phyloP scores from a whole-genome alignment of 1,140 invertebrate genomes.

The Archivesica marissinica region DNA sequence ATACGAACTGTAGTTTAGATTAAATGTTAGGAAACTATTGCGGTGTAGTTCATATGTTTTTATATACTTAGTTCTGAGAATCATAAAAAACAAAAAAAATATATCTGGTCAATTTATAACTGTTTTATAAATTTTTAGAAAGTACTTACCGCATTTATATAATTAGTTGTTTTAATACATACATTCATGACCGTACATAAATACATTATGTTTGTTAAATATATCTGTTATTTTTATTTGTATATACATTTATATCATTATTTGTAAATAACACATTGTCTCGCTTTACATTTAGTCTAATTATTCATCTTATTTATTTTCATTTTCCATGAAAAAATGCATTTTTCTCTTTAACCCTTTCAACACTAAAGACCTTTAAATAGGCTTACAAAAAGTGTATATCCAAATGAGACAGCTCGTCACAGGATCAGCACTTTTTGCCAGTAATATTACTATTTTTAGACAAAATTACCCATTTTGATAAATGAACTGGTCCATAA shows the following conservation, averaged over 20 bases:
- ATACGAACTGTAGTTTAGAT: too few species aligned
- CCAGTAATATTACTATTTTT: too few species aligned
- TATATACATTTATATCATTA: not conserved
- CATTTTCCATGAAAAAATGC: not conserved
- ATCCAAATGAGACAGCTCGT: too few species aligned
- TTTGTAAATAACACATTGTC: not conserved
- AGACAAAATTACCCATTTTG: too few species aligned
- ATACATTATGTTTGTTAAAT: not conserved
- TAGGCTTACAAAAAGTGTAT: too few species aligned
- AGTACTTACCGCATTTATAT: not conserved
- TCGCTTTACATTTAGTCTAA: not conserved
- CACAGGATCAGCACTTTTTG: too few species aligned
- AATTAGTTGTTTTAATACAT: too few species aligned
- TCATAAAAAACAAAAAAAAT: not conserved
- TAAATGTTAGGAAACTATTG: not conserved
- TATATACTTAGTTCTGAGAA: not conserved
- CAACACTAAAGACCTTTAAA: too few species aligned
- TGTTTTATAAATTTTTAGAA: constrained; percentile 3
- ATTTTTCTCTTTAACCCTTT: too few species aligned
- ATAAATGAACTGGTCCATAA: too few species aligned
- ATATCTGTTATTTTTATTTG: not conserved
- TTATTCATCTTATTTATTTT: constrained; percentile 18
- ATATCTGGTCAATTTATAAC: not conserved
- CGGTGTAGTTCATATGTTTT: not conserved
- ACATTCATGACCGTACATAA: too few species aligned